phyloP scores from a whole-genome alignment of 2,888 invertebrate genomes.

The Linnaemya tessellans region DNA sequence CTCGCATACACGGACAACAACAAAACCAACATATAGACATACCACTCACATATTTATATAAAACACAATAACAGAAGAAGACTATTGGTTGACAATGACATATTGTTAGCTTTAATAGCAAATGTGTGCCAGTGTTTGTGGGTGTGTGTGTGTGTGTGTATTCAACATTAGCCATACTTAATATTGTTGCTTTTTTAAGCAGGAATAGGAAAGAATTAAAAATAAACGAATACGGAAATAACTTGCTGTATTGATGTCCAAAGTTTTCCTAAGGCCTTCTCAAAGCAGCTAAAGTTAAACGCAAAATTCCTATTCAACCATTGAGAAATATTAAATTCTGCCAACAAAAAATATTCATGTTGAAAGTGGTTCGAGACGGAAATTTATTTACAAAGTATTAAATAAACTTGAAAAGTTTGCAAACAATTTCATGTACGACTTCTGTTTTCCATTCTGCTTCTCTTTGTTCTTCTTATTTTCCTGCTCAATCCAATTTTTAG shows the following conservation, averaged over 20 bases:
- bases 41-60: constrained; percentile 2
- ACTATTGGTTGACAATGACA: constrained; percentile 63
- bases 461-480: not conserved
- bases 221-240: constrained; percentile 62
- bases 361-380: constrained; percentile 26
- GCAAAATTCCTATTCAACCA: not conserved
- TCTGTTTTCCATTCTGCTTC: not conserved
- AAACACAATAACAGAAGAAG: constrained; percentile 35
- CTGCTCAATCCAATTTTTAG: not conserved
- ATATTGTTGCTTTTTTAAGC: constrained; percentile 11
- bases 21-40: not conserved
- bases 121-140: not conserved
- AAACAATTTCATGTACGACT: not conserved
- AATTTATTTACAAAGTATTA: constrained; percentile 32
- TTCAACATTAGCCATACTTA: constrained; percentile 30
- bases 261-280: constrained; percentile 27
- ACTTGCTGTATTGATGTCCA: constrained; percentile 56
- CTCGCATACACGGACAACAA: not conserved
- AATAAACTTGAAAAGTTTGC: constrained; percentile 6
- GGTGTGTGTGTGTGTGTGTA: not conserved
- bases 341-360: constrained; percentile 14
- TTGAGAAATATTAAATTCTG: constrained; percentile 13
- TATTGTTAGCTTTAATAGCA: constrained; percentile 59
- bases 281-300: not conserved
- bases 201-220: constrained; percentile 40